Base-by-base conservation (phyloP, 2,888 invertebrate genomes). In the Cyrtodaria siliqua region DNA sequence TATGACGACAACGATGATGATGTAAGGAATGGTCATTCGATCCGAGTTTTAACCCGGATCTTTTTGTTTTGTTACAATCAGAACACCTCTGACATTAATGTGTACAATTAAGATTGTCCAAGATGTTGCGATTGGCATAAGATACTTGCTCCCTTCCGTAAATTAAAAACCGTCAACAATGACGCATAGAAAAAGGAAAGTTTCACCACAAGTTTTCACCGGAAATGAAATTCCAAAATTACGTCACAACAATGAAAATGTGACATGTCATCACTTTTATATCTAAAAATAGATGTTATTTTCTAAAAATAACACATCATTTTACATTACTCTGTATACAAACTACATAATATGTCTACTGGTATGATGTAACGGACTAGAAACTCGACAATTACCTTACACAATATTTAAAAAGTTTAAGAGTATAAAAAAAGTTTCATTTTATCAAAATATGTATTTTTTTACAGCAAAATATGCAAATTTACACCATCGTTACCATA, bases 181-280 rank as follows among this genome's bases (percentile, higher is more conserved):
- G 33, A 33, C 33, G 33, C 33, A 33, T 33, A 33, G 33, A 26
- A 40, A 63, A 70, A 52, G 52, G 40, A 68, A 57, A 64, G 60
- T 26, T 60, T 56, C n/a, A 76, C 76, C 76, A 76, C 72, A 57
- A 52, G 52, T 40, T 61, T 57, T 80, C 80, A 80, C 80, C 80
- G 80, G 80, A 76, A 76, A 75, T 60, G 53, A 79, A 75, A 76
- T 40, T 69, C 67, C 62, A 74, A 57, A 72, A 33, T 69, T 71
- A 76, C 76, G 76, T 74, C 38, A 62, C 80, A 59, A 80, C 80
- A 80, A 62, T 53, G 27, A 80, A 53, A 73, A 66, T 79, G 80
- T 80, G 80, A 79, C 75, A 75, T 44, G 62, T 52, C 42, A 69
- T 61, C 66, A 66, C 61, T 47, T 42, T 38, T 38, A 57, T 66